phyloP scores from a whole-genome alignment of 2,888 invertebrate genomes.

The Gortyna flavago region DNA sequence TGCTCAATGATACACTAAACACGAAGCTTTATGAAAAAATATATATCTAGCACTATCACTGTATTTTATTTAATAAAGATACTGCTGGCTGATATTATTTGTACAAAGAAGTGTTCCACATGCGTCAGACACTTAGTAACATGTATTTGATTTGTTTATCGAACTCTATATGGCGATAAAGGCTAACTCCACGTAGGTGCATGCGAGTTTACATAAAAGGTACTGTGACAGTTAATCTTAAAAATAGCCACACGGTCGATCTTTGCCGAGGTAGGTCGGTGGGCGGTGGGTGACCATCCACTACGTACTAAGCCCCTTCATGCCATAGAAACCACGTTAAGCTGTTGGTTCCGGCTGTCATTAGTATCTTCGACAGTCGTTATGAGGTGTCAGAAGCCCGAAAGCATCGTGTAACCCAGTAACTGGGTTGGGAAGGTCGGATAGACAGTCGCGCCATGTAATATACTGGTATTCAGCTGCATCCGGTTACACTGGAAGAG shows the following conservation, averaged over 20 bases:
- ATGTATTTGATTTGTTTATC: background rate
- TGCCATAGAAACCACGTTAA: background rate
- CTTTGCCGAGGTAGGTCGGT: background rate
- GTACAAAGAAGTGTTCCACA: constrained; percentile 18
- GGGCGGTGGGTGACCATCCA: background rate
- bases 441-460: background rate
- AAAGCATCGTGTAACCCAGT: background rate
- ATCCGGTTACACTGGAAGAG: background rate
- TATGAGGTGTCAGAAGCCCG: background rate
- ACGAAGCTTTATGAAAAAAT: too few species aligned
- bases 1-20: too few species aligned
- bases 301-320: background rate
- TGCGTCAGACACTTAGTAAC: background rate
- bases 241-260: background rate
- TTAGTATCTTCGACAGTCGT: background rate
- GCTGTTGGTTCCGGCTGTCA: background rate
- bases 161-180: background rate
- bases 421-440: background rate
- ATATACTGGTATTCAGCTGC: background rate
- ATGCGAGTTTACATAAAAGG: constrained; percentile 23
- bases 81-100: too few species aligned
- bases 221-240: background rate
- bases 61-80: background rate
- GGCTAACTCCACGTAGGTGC: background rate
- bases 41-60: background rate